These are phyloP conservation scores for Heterodera schachtii DNA, from an alignment of 1,140 invertebrate species.

Conservation along the genomic window DNA sequence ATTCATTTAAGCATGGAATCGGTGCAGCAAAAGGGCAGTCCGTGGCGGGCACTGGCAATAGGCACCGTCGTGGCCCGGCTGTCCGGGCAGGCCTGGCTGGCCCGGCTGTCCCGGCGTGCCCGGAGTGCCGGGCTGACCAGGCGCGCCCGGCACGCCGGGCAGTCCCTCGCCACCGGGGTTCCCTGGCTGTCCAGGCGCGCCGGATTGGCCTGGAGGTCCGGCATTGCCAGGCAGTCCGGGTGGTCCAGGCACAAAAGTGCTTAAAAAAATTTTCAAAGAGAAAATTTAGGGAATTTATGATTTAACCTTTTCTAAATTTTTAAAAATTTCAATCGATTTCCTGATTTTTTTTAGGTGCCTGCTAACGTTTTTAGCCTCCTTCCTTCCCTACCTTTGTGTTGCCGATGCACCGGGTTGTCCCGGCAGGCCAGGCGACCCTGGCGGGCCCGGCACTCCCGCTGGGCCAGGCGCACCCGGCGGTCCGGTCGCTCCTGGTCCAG, in stretches of 20 bases:
- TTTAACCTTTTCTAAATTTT: no score
- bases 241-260: slow-evolving; percentile 11
- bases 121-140: slow-evolving; percentile 18
- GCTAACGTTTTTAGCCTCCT: no score
- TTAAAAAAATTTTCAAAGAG: neutral
- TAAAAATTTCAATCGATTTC: no score
- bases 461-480: slow-evolving; percentile 28
- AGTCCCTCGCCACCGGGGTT: slow-evolving; percentile 6
- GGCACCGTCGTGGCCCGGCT: slow-evolving; percentile 27
- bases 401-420: slow-evolving; percentile 40
- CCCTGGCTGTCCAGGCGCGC: slow-evolving; percentile 26
- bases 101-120: slow-evolving; percentile 27
- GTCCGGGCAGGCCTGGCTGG: slow-evolving; percentile 20
- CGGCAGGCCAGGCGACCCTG: slow-evolving; percentile 44
- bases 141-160: slow-evolving; percentile 20
- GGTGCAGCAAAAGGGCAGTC: slow-evolving; percentile 30
- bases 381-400: neutral
- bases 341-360: no score
- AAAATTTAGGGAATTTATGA: neutral
- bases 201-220: slow-evolving; percentile 28
- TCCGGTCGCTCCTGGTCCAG: slow-evolving; percentile 10
- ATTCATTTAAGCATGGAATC: neutral
- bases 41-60: slow-evolving; percentile 32
- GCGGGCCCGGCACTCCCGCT: slow-evolving; percentile 38
- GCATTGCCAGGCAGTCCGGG: slow-evolving; percentile 35